Evolutionary conservation across 2,797 vertebrate genomes (phyloP), one percentile per base, ranked within the genome.

Genomic region (Amazonetta brasiliensis): DNA sequence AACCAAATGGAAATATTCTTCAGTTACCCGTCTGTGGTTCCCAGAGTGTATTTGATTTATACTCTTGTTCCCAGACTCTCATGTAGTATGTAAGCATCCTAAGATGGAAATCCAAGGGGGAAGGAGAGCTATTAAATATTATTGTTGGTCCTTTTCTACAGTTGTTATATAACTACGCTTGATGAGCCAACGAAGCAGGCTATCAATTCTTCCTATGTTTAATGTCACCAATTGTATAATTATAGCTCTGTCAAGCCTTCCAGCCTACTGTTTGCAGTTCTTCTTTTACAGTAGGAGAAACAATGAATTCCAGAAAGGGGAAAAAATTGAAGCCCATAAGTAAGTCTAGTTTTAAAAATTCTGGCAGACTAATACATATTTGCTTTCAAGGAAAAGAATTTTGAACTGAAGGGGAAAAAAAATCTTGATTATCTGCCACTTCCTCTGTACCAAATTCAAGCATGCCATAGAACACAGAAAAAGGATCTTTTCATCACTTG

Each of bases 71-170:
- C 26, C 77, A 83, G 50, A 50, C 64, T 95, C 72, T 87, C 71
- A 54, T 0, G 0, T 74, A 78, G 44, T 55, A 56, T 85, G 54
- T 59, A 63, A 95, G 86, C 25, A 14, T 72, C 86, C 81, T 87
- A 90, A 87, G 90, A 93, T 90, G 81, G 78, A 88, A 94, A 92
- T 93, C 88, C 58, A 48, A 87, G 75, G 48, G 39, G 95, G 58
- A 74, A 58, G 55, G 71, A 92, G 78, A 95, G 86, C 86, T 80
- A 83, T 95, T 96, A 96, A 95, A 92, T 95, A 94, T 92, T 95
- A 84, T 94, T 94, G 85, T 95, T 95, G 86, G 81, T 87, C 67
- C 44, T 95, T 89, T 78, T 74, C 75, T 95, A 8, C 1, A 0
- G 39, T 52, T 83, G 60, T 96, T 95, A 90, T 55, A 67, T 95